Evolutionary conservation across 2,113 vertebrate genomes (phyloP).

Genomic region (Tupaia tana): DNA sequence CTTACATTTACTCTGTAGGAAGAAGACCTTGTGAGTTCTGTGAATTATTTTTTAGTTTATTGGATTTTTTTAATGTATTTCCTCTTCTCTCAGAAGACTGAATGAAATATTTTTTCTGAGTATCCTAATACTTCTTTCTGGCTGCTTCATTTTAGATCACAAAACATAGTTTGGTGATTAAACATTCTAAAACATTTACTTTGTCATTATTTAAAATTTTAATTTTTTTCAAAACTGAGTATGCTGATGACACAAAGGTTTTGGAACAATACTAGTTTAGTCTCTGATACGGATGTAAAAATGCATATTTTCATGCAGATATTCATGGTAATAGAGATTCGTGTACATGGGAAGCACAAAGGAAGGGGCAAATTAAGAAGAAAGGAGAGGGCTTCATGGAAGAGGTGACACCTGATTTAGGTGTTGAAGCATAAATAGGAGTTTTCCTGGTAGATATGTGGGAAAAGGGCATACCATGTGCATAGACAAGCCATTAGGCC

Average conservation of each 20-base stretch:
- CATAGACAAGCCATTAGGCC: not conserved
- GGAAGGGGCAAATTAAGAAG: not conserved
- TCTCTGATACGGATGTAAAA: not conserved
- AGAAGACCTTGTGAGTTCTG: not conserved
- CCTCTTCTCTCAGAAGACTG: not conserved
- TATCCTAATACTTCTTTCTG: not conserved
- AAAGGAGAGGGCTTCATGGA: not conserved
- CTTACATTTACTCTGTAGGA: not conserved
- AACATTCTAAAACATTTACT: not conserved
- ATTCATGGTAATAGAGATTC: not conserved
- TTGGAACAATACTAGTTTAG: not conserved
- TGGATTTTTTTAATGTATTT: not conserved
- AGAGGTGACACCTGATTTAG: not conserved
- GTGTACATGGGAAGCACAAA: not conserved
- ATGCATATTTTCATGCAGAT: not conserved
- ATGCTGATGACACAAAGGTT: not conserved
- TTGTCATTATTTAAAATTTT: not conserved
- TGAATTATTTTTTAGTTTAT: not conserved
- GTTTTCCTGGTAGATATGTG: not conserved
- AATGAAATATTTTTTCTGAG: not conserved
- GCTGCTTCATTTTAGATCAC: not conserved
- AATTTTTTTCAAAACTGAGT: conserved; percentile 5
- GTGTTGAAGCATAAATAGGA: not conserved
- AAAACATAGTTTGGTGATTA: not conserved
- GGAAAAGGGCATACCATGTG: not conserved